A percentile compares a stretch with the other conserved stretches of the same genome.
Conservation (phyloP, 1,140 invertebrate species). For the Lutraria rhynchaena region DNA sequence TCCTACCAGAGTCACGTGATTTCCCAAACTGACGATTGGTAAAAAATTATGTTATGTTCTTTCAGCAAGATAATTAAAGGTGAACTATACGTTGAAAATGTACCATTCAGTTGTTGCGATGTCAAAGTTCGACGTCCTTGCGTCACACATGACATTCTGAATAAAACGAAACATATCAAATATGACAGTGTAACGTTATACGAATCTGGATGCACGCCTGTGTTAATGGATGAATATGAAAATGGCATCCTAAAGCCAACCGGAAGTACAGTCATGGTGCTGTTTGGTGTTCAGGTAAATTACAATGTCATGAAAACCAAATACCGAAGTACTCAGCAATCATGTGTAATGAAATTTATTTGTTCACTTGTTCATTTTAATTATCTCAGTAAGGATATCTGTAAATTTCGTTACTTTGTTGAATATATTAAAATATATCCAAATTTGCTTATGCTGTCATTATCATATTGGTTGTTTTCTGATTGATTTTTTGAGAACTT, state of each 20-base stretch:
- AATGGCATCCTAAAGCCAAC: conserved; percentile 22
- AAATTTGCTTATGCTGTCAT: too few relatives aligned
- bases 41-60: background rate
- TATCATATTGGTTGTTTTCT: too few relatives aligned
- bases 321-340: too few relatives aligned
- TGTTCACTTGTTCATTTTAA: too few relatives aligned
- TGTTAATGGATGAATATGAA: conserved; percentile 32
- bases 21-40: too few relatives aligned
- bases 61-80: conserved; percentile 57
- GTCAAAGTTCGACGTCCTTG: conserved; percentile 34
- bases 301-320: too few relatives aligned
- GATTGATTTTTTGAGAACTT: too few relatives aligned
- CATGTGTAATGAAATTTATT: too few relatives aligned
- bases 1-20: too few relatives aligned
- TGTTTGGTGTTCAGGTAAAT: conserved; percentile 47
- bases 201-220: conserved; percentile 25
- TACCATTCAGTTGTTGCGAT: conserved; percentile 56
- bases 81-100: conserved; percentile 41
- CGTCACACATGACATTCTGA: conserved; percentile 11
- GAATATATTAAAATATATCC: too few relatives aligned
- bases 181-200: conserved; percentile 31
- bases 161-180: background rate
- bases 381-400: too few relatives aligned
- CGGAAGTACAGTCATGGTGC: conserved; percentile 20
- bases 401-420: too few relatives aligned